Conservation (phyloP, 2,888 invertebrate genomes). For the Tetanocera ferruginea region DNA sequence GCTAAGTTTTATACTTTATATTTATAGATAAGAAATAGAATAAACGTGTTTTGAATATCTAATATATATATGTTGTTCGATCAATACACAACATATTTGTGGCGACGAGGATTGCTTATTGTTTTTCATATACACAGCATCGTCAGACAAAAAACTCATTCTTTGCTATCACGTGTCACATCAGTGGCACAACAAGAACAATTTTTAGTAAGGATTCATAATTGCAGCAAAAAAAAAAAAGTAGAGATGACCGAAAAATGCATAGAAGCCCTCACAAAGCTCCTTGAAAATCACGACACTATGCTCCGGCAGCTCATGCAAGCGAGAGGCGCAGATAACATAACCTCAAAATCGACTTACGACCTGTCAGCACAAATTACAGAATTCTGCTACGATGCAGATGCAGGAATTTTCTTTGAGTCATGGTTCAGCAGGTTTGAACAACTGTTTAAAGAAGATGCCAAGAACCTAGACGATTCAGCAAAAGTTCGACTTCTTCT, state of each 20-base stretch:
- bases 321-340: background rate
- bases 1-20: too few relatives aligned
- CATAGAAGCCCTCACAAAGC: background rate
- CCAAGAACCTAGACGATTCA: slow-evolving; percentile 14
- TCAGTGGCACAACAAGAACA: background rate
- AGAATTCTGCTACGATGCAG: background rate
- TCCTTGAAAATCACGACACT: background rate
- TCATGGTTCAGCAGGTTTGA: background rate
- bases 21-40: too few relatives aligned
- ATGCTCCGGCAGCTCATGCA: background rate
- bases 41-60: too few relatives aligned
- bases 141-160: background rate
- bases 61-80: background rate
- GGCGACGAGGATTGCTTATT: background rate
- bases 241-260: background rate
- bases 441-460: background rate
- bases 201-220: background rate
- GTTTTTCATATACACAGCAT: background rate
- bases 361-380: background rate
- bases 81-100: background rate
- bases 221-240: too few relatives aligned
- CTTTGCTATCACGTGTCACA: background rate
- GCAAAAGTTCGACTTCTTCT: too few relatives aligned
- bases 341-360: background rate
- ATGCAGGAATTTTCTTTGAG: background rate